phyloP scores from a whole-genome alignment of 2,797 vertebrate genomes.

The Poecilia wingei region DNA sequence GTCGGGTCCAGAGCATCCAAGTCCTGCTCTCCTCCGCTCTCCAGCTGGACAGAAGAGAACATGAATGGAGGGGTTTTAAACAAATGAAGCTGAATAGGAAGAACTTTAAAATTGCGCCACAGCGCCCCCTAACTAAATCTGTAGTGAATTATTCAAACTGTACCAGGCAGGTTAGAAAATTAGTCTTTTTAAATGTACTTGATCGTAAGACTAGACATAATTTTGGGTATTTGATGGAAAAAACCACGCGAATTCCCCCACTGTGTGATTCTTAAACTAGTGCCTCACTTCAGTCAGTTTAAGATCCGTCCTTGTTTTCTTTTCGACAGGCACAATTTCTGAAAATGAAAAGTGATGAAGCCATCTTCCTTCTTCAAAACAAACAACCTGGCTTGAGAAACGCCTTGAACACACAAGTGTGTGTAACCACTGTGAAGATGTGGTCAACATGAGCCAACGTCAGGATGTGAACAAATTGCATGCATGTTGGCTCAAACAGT shows the following conservation, averaged over 20 bases:
- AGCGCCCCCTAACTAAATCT: not conserved
- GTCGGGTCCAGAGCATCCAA: constrained; percentile 83
- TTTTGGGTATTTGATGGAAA: not conserved
- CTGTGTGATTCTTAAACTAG: not conserved
- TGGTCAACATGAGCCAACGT: not conserved
- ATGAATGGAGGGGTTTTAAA: not conserved
- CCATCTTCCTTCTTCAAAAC: not conserved
- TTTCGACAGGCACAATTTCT: not conserved
- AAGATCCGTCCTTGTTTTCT: not conserved
- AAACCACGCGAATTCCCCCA: not conserved
- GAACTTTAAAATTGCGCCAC: not conserved
- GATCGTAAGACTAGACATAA: not conserved
- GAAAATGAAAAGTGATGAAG: not conserved
- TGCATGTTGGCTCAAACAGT: not conserved
- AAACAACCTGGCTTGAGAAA: not conserved
- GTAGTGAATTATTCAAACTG: no score
- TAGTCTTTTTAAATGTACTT: not conserved
- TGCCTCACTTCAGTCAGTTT: not conserved
- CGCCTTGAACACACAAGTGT: not conserved
- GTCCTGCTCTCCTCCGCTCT: constrained; percentile 76
- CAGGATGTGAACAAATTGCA: not conserved
- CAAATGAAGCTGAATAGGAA: not conserved
- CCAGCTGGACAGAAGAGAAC: constrained; percentile 78
- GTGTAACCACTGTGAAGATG: not conserved
- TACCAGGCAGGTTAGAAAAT: not conserved